Evolutionary conservation across 2,888 invertebrate species (phyloP), one percentile per base, ranked within the genome.

Genomic region (Chrysotoxum bicinctum): DNA sequence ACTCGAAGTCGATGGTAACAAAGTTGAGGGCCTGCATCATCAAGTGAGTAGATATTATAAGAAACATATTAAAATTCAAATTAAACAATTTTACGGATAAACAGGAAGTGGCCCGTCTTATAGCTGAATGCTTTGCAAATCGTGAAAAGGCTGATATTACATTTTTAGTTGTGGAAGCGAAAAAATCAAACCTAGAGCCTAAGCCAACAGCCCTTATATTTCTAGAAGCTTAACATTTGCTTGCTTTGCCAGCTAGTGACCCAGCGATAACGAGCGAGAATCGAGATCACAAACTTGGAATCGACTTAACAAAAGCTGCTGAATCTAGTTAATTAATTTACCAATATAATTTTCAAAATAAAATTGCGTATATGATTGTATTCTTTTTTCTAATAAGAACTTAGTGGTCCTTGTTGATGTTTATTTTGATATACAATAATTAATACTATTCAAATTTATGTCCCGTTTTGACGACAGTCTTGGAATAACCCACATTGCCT

Each of bases 101-200:
- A 48, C 40, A 92, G 93, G 97, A 98, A 90, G 97, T 98, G 82
- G 98, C 98, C 66, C 94, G 97, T 89, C 94, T 97, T 87, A 98
- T 98, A 90, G 98, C 98, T 16, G 97, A 98, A 91, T 97, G 97
- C 88, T 98, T 98, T 93, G 97, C 98, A 76, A 95, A 97, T 92
- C 95, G 96, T 90, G 96, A 96, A 90, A 95, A 96, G 90, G 93
- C 93, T 92, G 96, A 97, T 91, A 97, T 98, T 92, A 97, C 98
- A 93, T 97, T 98, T 93, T 94, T 98, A 90, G 98, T 98, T 88
- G 95, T 97, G 88, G 97, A 97, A 93, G 97, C 97, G 89, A 97
- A 97, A 93, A 97, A 97, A 93, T 97, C 97, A 90, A 97, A 97
- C 92, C 93, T 97, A 93, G 97, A 97, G 93, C 97, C 97, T 89